Base-by-base conservation (phyloP, 1,140 invertebrate genomes). In the Fopius arisanus region DNA sequence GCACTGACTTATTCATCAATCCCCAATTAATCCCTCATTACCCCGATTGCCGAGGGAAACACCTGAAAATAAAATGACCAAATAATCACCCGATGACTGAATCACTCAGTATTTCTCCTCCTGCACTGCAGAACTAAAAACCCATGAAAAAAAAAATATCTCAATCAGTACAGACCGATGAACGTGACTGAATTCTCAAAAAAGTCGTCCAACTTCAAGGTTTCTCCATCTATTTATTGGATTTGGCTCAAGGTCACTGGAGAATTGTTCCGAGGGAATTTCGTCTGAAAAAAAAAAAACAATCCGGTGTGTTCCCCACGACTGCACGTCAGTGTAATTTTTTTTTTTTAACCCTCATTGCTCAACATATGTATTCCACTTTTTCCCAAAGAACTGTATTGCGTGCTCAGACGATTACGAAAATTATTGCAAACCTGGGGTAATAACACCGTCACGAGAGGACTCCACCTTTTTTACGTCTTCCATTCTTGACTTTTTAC, bases 221-320 rank as follows among this genome's bases (percentile, higher is more conserved):
- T 26, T 59, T 59, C 54, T 51, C 43, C 19, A 12, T 23, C 23
- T 59, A 10, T 3, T 59, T 59, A 59, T 59, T 59, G 21, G 23
- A 59, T 59, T 59, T 59, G 54, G 54, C 23, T 59, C 54, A 59
- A 59, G 54, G 54, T 59, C 54, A 59, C 54, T 26, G 54, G 54
- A 28, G 54, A 59, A 59, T 59, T 59, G 54, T 26, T 51, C 19
- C 43, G 43, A 26, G 54, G 54, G 23, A 59, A 26, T 23, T 59
- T 26, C 16, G 5, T 14, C 43, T n/a, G 23, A 59, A 26, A 26
- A 59, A 37, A 37, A 37, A 37, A 37, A 3, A 7, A 7, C 33
- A 37, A 0, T 5, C 43, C 43, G 19, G 43, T 19, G 43, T 21
- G n/a, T 21, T 51, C 19, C 43, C 16, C 23, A 14, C 23, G 10